Evolutionary conservation across 2,888 invertebrate genomes (phyloP).

Genomic region (Pyrrhosoma nymphula): DNA sequence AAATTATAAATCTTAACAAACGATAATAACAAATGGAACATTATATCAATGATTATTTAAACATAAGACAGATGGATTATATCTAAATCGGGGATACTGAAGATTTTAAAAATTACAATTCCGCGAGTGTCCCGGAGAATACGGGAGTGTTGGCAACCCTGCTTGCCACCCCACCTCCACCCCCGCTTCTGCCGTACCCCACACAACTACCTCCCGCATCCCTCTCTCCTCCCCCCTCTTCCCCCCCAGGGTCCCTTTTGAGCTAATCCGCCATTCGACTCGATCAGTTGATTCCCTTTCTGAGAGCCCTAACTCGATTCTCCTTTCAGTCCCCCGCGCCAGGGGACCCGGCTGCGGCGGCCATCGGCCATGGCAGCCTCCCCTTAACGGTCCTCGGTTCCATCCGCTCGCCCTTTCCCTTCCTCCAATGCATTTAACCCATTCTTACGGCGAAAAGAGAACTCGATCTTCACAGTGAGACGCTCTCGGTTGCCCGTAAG

Average conservation of each 20-base stretch:
- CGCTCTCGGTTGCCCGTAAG: neutral
- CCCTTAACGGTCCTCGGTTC: neutral
- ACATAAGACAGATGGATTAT: too few relatives aligned
- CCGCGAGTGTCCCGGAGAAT: too few relatives aligned
- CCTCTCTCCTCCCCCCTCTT: neutral
- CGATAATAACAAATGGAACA: too few relatives aligned
- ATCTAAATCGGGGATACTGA: too few relatives aligned
- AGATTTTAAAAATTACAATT: too few relatives aligned
- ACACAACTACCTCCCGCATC: neutral
- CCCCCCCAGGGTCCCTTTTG: neutral
- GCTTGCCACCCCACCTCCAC: too few relatives aligned
- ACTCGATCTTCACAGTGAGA: neutral
- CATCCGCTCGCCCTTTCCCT: neutral
- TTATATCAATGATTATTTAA: too few relatives aligned
- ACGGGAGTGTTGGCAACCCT: too few relatives aligned
- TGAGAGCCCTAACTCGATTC: neutral
- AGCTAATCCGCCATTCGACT: neutral
- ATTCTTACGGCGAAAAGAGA: neutral
- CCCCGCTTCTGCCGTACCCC: neutral
- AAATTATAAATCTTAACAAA: too few relatives aligned
- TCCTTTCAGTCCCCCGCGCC: neutral
- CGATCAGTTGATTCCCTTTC: conserved; percentile 23
- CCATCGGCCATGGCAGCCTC: neutral
- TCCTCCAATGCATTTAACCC: neutral
- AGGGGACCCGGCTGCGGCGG: neutral